Conservation (phyloP, 2,113 vertebrate species). For the Hydrochoerus hydrochaeris region DNA sequence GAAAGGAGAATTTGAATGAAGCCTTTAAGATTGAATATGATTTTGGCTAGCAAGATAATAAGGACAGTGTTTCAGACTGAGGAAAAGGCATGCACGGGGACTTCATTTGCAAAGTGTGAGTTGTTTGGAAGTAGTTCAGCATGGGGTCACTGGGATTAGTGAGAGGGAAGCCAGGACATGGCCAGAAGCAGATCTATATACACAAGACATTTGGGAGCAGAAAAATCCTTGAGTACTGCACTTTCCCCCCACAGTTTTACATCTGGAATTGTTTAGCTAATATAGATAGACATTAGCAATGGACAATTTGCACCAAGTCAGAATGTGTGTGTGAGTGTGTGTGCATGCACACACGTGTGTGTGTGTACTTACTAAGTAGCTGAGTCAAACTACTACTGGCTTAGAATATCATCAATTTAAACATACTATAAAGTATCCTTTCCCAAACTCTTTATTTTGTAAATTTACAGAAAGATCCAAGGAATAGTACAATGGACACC, state of each 20-base stretch:
- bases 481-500: background rate
- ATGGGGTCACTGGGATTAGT: background rate
- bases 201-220: background rate
- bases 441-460: background rate
- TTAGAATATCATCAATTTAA: conserved; percentile 25
- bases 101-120: conserved; percentile 53
- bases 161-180: background rate
- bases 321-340: background rate
- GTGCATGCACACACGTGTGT: background rate
- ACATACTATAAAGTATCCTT: background rate
- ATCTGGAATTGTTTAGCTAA: conserved; percentile 62
- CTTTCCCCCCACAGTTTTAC: background rate
- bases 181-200: background rate
- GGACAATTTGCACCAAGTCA: conserved; percentile 39
- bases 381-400: background rate
- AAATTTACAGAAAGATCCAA: background rate
- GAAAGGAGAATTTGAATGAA: conserved; percentile 27
- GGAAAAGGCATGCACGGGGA: conserved; percentile 1
- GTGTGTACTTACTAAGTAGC: background rate
- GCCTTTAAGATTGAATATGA: background rate
- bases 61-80: conserved; percentile 16
- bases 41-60: conserved; percentile 18
- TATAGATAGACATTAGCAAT: background rate
- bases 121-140: conserved; percentile 35
- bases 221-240: conserved; percentile 6